Evolutionary conservation across 2,888 invertebrate genomes (phyloP).

Genomic region (Diaprepes abbreviatus): DNA sequence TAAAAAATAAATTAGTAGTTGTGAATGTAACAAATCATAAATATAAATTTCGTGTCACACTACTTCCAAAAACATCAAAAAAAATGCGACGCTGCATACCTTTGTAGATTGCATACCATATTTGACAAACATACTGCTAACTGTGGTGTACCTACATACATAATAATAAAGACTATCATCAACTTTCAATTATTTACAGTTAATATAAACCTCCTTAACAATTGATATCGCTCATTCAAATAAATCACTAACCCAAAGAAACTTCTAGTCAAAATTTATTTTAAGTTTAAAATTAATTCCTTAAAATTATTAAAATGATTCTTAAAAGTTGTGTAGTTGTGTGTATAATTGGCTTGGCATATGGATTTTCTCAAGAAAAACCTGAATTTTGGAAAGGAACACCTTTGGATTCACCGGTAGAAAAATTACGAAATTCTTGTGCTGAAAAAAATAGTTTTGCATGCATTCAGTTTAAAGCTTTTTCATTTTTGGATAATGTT

Average conservation of each 20-base stretch:
- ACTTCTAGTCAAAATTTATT: slow-evolving; percentile 41
- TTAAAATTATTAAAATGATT: slow-evolving; percentile 18
- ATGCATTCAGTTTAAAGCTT: slow-evolving; percentile 87
- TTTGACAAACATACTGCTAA: slow-evolving; percentile 2
- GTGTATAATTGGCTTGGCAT: slow-evolving; percentile 39
- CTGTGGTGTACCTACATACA: slow-evolving; percentile 29
- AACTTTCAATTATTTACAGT: slow-evolving; percentile 45
- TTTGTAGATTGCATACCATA: not conserved
- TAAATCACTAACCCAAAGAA: slow-evolving; percentile 34
- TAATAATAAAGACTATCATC: slow-evolving; percentile 25
- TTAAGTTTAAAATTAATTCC: slow-evolving; percentile 19
- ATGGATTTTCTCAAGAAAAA: slow-evolving; percentile 61
- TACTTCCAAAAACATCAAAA: not conserved
- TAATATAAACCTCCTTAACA: slow-evolving; percentile 48
- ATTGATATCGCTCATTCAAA: slow-evolving; percentile 28
- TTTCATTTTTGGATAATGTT: slow-evolving; percentile 77
- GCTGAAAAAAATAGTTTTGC: slow-evolving; percentile 82
- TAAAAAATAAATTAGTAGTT: too few species aligned
- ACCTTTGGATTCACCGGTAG: slow-evolving; percentile 76
- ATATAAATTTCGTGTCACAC: not conserved
- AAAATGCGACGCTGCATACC: slow-evolving; percentile 31
- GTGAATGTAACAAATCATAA: not conserved
- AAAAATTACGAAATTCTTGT: slow-evolving; percentile 83
- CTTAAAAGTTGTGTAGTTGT: slow-evolving; percentile 38
- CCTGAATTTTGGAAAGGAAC: slow-evolving; percentile 79